Evolutionary conservation across 1,140 invertebrate genomes (phyloP).

Genomic region (Heliconius himera): DNA sequence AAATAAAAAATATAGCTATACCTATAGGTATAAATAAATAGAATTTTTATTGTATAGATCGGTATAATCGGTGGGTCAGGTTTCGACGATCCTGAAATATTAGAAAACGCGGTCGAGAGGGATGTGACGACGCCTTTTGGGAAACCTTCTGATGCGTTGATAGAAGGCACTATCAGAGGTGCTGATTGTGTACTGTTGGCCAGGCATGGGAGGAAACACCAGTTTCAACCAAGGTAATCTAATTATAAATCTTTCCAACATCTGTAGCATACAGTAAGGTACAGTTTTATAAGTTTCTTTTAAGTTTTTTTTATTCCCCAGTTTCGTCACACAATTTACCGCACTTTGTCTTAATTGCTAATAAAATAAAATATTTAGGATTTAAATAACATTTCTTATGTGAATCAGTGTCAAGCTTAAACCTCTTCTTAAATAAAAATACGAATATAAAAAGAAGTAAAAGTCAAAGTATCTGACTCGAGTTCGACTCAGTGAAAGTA

Average conservation of each 20-base stretch:
- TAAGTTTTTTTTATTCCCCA: no score
- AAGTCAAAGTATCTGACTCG: no score
- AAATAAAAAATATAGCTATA: not conserved
- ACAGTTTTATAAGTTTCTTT: no score
- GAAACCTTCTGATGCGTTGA: constrained; percentile 90
- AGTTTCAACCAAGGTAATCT: constrained; percentile 68
- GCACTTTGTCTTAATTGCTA: no score
- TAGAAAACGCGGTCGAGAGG: constrained; percentile 86
- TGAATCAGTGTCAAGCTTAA: no score
- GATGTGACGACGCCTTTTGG: constrained; percentile 92
- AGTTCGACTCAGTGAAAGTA: no score
- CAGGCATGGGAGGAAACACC: constrained; percentile 94
- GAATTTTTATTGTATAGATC: constrained; percentile 83
- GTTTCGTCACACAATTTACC: no score
- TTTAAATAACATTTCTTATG: no score
- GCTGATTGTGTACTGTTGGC: constrained; percentile 92
- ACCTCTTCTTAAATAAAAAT: no score
- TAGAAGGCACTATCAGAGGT: constrained; percentile 89
- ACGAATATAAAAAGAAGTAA: no score
- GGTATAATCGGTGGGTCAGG: constrained; percentile 98
- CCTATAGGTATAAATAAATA: not conserved
- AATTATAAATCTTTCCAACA: not conserved
- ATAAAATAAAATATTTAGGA: no score
- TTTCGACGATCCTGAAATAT: constrained; percentile 91
- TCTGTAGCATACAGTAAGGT: no score